Evolutionary conservation across 2,797 vertebrate species (phyloP), one percentile per base, ranked within the genome.

Genomic region (Anolis apletophallus): DNA sequence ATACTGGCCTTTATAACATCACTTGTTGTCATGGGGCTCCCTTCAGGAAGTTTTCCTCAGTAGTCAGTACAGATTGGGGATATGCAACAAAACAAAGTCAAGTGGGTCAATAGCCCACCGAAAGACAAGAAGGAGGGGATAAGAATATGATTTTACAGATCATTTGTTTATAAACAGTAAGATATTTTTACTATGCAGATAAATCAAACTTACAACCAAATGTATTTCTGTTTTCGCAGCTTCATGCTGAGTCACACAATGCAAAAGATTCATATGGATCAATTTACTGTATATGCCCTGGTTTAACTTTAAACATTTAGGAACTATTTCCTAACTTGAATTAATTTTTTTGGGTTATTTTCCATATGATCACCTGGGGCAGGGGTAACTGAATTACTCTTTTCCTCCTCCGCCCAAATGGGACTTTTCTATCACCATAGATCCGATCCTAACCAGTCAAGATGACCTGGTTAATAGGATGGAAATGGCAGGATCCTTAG

Each of bases 21-120:
- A 80, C n/a, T 64, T 11, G 78, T 86, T 86, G 78, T 29, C 68
- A 86, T n/a, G n/a, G n/a, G n/a, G n/a, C 74, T 36, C 36, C 46
- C 26, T 13, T 61, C 76, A 69, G 21, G 21, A 23, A 11, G 36
- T 46, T 50, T 34, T 50, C 1, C 16, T n/a, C n/a, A n/a, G n/a
- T n/a, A n/a, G n/a, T 1, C 46, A 59, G 19, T 19, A 73, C 52
- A 61, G 17, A 26, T 17, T 79, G 29, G n/a, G 5, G 36, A 26
- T 80, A 21, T 72, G n/a, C 36, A 19, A 8, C 0, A 32, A 69
- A 32, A 34, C 29, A 36, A 71, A 71, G n/a, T 21, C 55, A 81
- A 64, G 40, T 6, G 36, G 59, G 9, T 14, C n/a, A 61, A n/a
- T n/a, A 67, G 57, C n/a, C 71, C 40, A 72, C 17, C 14, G 46